Base-by-base conservation (phyloP, 2,888 invertebrate species). In the Parnassius apollo region DNA sequence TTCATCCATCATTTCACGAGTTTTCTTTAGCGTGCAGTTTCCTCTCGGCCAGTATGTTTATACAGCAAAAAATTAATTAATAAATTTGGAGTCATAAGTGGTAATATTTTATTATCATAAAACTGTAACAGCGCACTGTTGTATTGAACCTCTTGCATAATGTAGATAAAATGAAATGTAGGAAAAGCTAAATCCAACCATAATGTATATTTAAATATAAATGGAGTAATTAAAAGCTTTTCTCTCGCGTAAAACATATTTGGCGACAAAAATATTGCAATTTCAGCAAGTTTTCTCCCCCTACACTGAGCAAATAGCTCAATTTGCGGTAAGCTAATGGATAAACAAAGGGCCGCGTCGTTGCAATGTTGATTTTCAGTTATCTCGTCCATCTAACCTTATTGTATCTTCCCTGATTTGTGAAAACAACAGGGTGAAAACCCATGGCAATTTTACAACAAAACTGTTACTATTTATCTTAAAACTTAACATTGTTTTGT, bases 251-350 rank as follows among this genome's bases (percentile, higher is more conserved):
- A 76, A 76, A 71, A 75, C 75, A 74, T 75, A 74, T 72, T 70
- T 71, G 70, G 75, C 70, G 65, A 68, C 68, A 75, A 78, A 74
- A 61, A 57, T 57, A 61, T 57, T 57, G 52, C 44, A 53, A 52
- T 57, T 46, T 57, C 54, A 12, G 58, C 25, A 58, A 58, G 81
- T 52, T 62, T 62, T 62, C 58, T 57, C 57, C 62, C 58, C 58
- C 58, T 53, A 53, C 53, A 85, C 90, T 89, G 35, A 35, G 7
- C 35, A 35, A 35, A 35, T 7, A 89, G 85, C 77, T 75, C 80
- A 80, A 86, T 83, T 81, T 81, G 84, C 79, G 82, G 86, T 77
- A 80, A 82, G 83, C 88, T 91, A 91, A 90, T 90, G 90, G 90
- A 87, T 90, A 90, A 90, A 90, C 89, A 91, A 83, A 83, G 88